Base-by-base conservation (phyloP, 2,113 vertebrate genomes). In the Promerops cafer region DNA sequence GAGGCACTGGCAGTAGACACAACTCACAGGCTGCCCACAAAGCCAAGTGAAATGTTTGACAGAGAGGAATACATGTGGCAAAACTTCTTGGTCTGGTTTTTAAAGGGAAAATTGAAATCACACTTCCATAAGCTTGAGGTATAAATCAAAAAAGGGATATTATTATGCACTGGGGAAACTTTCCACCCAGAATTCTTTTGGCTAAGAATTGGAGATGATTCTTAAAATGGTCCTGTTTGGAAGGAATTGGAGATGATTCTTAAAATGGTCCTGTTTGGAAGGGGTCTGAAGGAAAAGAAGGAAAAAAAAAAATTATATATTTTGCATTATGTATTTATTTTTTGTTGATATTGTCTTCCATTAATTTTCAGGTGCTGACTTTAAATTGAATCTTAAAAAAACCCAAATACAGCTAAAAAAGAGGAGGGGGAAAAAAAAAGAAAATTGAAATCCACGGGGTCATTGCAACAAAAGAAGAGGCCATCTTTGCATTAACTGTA, bases 41-140 rank as follows among this genome's bases (percentile, higher is more conserved):
- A 81, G 42, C 39, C 5, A 84, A 35, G 18, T 70, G 6, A 77
- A 96, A 76, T 72, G 27, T 77, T 45, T 93, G 39, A 47, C 37
- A 64, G 24, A 82, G 22, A 81, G 42, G 35, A 93, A 74, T 35
- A 19, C 30, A 16, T 42, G 23, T 52, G 17, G 35, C 28, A 95
- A 94, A 95, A 89, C 17, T 87, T 21, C 15, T 92, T 50, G 37
- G n/a, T 89, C 35, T 59, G 12, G 20, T 79, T 93, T 96, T 96
- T 87, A 35, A 93, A 71, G 39, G 22, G 23, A 90, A 88, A 91
- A 80, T 35, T 76, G 16, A 93, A 96, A 83, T 31, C 75, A 60
- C 15, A 44, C 27, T 56, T 96, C 44, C 54, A 33, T 50, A 83
- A 77, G 44, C 47, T 39, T 93, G 37, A 88, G n/a, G 45, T 87